Conservation (phyloP, 2,113 vertebrate genomes). For the Chroicocephalus ridibundus region DNA sequence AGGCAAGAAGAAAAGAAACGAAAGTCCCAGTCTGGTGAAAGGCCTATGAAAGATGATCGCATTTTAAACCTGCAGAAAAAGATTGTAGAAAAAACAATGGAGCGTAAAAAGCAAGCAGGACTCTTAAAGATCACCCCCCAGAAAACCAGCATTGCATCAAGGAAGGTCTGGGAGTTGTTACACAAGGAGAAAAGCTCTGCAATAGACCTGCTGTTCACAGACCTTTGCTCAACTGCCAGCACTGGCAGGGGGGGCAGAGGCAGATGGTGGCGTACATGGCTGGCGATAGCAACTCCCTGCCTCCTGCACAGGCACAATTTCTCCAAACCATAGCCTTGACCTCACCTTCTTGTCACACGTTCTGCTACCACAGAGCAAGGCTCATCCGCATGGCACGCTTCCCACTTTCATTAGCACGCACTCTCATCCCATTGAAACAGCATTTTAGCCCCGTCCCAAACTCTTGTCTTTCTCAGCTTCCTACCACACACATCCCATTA, state of each 20-base stretch:
- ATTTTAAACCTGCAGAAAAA: conserved; percentile 74
- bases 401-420: not conserved
- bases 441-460: not conserved
- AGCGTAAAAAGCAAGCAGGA: conserved; percentile 68
- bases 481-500: not conserved
- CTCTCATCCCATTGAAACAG: not conserved
- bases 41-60: conserved; percentile 62
- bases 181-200: conserved; percentile 54
- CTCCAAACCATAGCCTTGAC: not conserved
- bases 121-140: conserved; percentile 40
- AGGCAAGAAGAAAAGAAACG: conserved; percentile 72
- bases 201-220: not conserved
- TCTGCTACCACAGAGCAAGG: not conserved
- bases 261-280: conserved; percentile 38
- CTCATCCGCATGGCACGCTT: not conserved
- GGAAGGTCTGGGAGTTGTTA: conserved; percentile 40
- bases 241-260: conserved; percentile 8
- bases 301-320: not conserved
- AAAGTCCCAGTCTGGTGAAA: conserved; percentile 43
- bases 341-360: not conserved
- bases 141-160: not conserved
- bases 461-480: not conserved
- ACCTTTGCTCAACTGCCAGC: conserved; percentile 26
- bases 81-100: conserved; percentile 73
- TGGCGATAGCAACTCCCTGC: not conserved